These are phyloP conservation scores for Perdix hodgsoniae DNA, from an alignment of 2,797 vertebrate species.

Conservation along the genomic window DNA sequence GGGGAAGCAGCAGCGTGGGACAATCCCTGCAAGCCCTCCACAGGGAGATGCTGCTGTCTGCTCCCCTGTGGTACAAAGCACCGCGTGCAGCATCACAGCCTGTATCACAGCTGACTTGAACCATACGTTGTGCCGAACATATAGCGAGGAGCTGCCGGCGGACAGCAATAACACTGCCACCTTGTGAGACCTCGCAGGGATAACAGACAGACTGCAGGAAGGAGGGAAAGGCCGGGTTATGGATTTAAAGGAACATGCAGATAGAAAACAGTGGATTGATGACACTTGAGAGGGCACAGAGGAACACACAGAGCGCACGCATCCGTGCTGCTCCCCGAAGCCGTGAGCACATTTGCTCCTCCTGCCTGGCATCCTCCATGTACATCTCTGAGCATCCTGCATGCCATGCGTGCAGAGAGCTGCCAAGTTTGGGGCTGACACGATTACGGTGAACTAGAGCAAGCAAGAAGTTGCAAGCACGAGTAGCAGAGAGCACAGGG, in stretches of 20 bases:
- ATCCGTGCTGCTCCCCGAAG: rapidly evolving
- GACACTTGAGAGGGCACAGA: not conserved
- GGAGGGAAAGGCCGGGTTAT: not conserved
- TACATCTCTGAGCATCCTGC: not conserved
- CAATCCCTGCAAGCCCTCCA: not conserved
- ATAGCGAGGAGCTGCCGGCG: not conserved
- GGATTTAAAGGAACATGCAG: not conserved
- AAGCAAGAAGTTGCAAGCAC: rapidly evolving
- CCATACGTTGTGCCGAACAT: not conserved
- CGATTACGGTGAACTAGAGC: rapidly evolving
- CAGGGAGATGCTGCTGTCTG: not conserved
- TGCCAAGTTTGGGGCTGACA: rapidly evolving
- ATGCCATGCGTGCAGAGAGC: rapidly evolving
- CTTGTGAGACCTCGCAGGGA: constrained; percentile 37
- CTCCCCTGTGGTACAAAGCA: rapidly evolving
- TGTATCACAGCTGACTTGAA: not conserved
- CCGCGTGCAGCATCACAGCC: not conserved
- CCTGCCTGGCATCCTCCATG: not conserved
- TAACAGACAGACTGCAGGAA: not conserved
- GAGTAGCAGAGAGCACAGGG: rapidly evolving
- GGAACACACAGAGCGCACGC: not conserved
- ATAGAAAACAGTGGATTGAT: not conserved
- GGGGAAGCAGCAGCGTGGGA: not conserved
- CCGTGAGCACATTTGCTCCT: rapidly evolving
- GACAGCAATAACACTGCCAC: constrained; percentile 30